Conservation (phyloP, 1,140 invertebrate species). For the Battus philenor region DNA sequence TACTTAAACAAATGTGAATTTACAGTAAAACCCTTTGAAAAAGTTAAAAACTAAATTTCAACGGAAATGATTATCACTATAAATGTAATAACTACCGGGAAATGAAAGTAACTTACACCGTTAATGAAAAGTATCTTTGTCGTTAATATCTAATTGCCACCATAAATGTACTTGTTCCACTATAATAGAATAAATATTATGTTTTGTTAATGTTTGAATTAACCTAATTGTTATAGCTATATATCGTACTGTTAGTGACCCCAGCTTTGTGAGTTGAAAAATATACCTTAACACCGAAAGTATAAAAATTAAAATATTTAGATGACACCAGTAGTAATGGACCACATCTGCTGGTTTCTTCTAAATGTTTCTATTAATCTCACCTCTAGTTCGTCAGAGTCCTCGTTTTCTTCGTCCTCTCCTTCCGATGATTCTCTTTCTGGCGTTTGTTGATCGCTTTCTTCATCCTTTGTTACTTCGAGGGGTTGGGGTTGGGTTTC, state of each 20-base stretch:
- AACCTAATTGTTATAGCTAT: background rate
- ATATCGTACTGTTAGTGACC: background rate
- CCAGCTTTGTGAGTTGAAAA: background rate
- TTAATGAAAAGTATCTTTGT: background rate
- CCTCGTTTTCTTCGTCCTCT: constrained; percentile 67
- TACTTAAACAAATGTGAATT: background rate
- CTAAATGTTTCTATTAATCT: constrained; percentile 1
- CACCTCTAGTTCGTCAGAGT: constrained; percentile 76
- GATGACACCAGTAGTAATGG: background rate
- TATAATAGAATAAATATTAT: background rate
- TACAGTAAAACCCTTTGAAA: background rate
- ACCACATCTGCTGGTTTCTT: background rate
- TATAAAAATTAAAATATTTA: background rate
- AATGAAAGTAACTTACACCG: constrained; percentile 15
- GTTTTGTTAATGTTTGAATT: background rate
- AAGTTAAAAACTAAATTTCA: background rate
- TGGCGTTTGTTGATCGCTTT: constrained; percentile 60
- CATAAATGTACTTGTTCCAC: background rate
- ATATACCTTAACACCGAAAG: background rate
- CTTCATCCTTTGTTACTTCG: constrained; percentile 50
- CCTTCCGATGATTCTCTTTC: constrained; percentile 70
- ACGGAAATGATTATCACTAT: constrained; percentile 4
- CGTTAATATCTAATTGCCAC: background rate
- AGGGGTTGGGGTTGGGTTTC: constrained; percentile 23
- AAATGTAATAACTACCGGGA: constrained; percentile 1